Base-by-base conservation (phyloP, 1,140 invertebrate genomes). In the Cyclina sinensis region DNA sequence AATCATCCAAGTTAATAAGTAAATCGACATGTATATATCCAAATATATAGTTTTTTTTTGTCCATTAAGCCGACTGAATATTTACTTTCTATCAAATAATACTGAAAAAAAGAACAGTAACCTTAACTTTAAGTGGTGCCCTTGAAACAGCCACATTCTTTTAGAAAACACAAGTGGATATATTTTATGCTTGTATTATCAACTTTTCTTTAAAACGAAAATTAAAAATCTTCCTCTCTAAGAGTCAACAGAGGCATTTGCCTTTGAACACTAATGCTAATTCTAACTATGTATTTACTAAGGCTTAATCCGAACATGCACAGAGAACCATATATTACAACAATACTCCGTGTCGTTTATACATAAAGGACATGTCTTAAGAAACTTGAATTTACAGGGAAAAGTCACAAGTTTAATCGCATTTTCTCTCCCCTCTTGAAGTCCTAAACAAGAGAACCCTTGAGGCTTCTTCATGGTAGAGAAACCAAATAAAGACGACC, bases 401-500 rank as follows among this genome's bases (percentile, higher is more conserved):
- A 78, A 78, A 46, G 9, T 46, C 43, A 43, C 46, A 30, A 43
- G 74, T 48, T 78, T 78, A 78, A 46, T 78, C 24, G 0, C 16
- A 51, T 46, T 78, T 54, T 46, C 43, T 18, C 5, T 48, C 43
- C 48, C 48, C 43, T 21, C 65, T 48, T 30, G 2, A 48, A 43
- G 18, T 21, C 70, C 43, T 78, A 27, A 32, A 78, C 74, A 9
- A 27, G 27, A 27, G 18, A 54, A 27, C 43, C 74, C 74, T 27
- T 78, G 24, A 70, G 27, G 74, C 39, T 78, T 78, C 39, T 27
- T n/a, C 39, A 48, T 78, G 30, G n/a, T 30, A 51, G 48, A 78
- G 48, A 54, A 78, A 51, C 21, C 79, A 37, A 81, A 81, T 81
- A 57, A 81, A 81, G 37, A 57, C 39, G 57, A 62, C 12, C 57